A percentile compares a stretch with the other conserved stretches of the same genome.
Conservation (phyloP, 2,797 vertebrate species). For the Pangasius sanitwongsei region DNA sequence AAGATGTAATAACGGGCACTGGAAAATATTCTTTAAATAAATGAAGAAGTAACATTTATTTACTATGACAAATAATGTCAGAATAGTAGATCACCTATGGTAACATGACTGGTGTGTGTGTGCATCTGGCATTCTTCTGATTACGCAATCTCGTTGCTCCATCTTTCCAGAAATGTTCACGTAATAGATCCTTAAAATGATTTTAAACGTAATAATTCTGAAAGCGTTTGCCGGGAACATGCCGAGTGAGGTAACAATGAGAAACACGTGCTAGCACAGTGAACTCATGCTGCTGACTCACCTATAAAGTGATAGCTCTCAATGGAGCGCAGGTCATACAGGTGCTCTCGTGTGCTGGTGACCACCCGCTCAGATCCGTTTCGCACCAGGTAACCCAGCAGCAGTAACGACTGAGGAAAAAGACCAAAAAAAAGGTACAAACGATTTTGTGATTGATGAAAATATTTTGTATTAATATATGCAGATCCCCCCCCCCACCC, state of each 20-base stretch:
- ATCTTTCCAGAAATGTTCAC: not conserved
- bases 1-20: not conserved
- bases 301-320: conserved; percentile 99
- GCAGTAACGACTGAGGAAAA: conserved; percentile 83
- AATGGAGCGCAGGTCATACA: conserved; percentile 97
- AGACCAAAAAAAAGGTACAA: not conserved
- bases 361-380: conserved; percentile 98
- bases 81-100: not conserved
- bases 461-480: not conserved
- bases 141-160: too few relatives aligned
- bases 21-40: not conserved
- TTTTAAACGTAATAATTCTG: not conserved
- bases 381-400: conserved; percentile 95
- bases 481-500: too few relatives aligned
- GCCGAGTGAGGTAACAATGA: not conserved
- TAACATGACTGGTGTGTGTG: not conserved
- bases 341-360: conserved; percentile 97
- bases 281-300: conserved; percentile 76
- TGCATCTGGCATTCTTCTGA: not conserved
- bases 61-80: not conserved
- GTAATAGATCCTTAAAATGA: not conserved
- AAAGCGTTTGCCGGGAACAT: not conserved
- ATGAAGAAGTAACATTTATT: not conserved
- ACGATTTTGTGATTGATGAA: too few relatives aligned
- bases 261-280: not conserved